Percentiles rank a stretch among this genome's conserved stretches.
Evolutionary conservation across 1,140 invertebrate genomes (phyloP).

Genomic region (Sitobion miscanthi): DNA sequence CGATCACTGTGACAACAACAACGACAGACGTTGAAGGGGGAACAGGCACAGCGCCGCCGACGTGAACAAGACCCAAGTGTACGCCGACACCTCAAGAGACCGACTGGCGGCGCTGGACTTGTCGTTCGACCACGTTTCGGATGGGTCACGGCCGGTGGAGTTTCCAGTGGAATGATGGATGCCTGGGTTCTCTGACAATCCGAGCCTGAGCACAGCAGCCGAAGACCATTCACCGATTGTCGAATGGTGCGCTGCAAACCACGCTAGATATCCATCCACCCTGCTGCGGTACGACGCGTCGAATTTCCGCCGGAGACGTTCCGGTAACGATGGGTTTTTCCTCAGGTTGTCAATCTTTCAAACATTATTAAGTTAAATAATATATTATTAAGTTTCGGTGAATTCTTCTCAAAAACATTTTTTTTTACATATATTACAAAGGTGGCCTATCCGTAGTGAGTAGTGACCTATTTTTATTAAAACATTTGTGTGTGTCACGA

Average conservation of each 20-base stretch:
- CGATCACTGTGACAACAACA: neutral
- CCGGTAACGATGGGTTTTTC: neutral
- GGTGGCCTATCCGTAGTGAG: too few species aligned
- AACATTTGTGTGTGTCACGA: too few species aligned
- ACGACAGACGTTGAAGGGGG: too few species aligned
- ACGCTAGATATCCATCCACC: neutral
- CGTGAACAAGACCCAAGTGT: neutral
- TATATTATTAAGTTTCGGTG: neutral
- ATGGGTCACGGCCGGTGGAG: neutral
- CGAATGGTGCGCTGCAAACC: neutral
- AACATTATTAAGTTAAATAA: neutral
- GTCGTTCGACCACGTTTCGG: neutral
- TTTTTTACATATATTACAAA: too few species aligned
- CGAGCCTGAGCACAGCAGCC: neutral
- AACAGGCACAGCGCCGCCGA: neutral
- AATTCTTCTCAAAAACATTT: neutral
- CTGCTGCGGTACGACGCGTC: neutral
- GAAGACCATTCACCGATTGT: neutral
- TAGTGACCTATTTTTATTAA: too few species aligned
- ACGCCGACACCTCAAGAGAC: neutral
- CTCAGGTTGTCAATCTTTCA: conserved; percentile 7
- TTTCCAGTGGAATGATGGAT: too few species aligned
- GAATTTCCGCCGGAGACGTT: neutral
- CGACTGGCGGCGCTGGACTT: too few species aligned
- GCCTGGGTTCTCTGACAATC: neutral